Evolutionary conservation across 1,140 invertebrate species (phyloP), one percentile per base, ranked within the genome.

Genomic region (Wiebesia pumilae): DNA sequence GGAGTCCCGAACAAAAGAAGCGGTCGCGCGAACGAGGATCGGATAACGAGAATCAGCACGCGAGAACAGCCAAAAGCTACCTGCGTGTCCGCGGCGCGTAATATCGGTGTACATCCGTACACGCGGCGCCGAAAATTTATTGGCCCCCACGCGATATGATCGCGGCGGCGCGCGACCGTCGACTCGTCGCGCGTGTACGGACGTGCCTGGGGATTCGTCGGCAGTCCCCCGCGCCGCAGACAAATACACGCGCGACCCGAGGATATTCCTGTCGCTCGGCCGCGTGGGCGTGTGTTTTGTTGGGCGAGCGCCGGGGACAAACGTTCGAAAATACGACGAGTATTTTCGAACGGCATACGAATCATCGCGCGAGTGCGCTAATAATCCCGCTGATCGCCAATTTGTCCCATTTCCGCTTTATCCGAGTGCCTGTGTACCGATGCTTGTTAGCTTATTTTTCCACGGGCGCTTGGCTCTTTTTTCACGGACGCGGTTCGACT

Each of bases 231-330:
- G 43, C 67, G 47, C 40, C 2, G 54, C 6, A 35, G 62, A 79
- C 40, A 77, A 67, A 84, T 65, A 78, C 71, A 79, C 54, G 43
- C 89, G 90, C 88, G 51, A 21, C 89, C 89, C 89, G 90, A 91
- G 92, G 93, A 93, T 94, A 92, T 94, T 92, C 92, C 92, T 92
- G 93, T 93, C 92, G 91, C 89, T 82, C 30, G 38, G 4, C 14
- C 81, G 75, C 73, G 40, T 79, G 88, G 88, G 89, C 89, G 89
- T 88, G 88, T 90, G 85, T 90, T 9, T 30, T 3, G 21, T 35
- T 3, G 27, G 47, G 9, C 21, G 51, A 38, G 80, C 58, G 58
- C 30, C 35, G 80, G 7, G 65, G 14, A 40, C 58, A 80, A 80
- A 80, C 81, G 88, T 84, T 87, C 89, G 90, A 92, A 92, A 93